Percentiles rank a stretch among this genome's conserved stretches.
These are phyloP conservation scores for Drosophila jambulina DNA, from an alignment of 1,140 invertebrate genomes.

Conservation along the genomic window DNA sequence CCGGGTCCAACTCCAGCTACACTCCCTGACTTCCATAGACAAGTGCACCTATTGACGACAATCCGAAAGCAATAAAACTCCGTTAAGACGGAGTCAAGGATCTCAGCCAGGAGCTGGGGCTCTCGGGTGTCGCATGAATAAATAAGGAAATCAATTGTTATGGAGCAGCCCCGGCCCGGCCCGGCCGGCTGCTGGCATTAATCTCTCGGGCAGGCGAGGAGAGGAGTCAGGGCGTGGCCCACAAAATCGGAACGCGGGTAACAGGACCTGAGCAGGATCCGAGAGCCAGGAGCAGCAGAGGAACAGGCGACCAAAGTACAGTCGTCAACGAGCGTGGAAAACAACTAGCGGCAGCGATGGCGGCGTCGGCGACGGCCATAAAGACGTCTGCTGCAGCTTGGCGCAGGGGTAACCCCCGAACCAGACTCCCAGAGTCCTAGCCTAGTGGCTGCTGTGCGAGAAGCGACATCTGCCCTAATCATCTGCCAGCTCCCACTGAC, in stretches of 20 bases:
- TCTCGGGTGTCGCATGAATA: slow-evolving; percentile 37
- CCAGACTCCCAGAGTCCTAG: background rate
- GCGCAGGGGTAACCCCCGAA: background rate
- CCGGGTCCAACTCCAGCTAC: background rate
- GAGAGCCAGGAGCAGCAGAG: slow-evolving; percentile 21
- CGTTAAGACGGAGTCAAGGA: slow-evolving; percentile 42
- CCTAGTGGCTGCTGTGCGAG: slow-evolving; percentile 37
- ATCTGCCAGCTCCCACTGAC: slow-evolving; percentile 42
- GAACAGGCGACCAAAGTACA: slow-evolving; percentile 70
- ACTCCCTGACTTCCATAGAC: slow-evolving; percentile 2
- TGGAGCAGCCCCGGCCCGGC: slow-evolving; percentile 38
- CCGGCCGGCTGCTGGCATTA: slow-evolving; percentile 48
- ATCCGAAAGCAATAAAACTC: slow-evolving; percentile 48
- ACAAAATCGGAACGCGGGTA: slow-evolving; percentile 34
- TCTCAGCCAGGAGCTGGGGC: slow-evolving; percentile 2
- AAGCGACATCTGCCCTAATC: slow-evolving; percentile 78
- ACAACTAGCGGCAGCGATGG: slow-evolving; percentile 44
- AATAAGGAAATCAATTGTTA: slow-evolving; percentile 79
- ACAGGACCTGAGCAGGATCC: slow-evolving; percentile 32
- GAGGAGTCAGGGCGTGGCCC: slow-evolving; percentile 58
- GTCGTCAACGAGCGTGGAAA: slow-evolving; percentile 77
- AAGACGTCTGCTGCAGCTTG: slow-evolving; percentile 77
- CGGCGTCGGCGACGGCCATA: slow-evolving; percentile 57
- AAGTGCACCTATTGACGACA: slow-evolving; percentile 37
- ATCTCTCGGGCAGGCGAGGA: slow-evolving; percentile 39